Conservation (phyloP, 2,113 vertebrate genomes). For the Aix galericulata region DNA sequence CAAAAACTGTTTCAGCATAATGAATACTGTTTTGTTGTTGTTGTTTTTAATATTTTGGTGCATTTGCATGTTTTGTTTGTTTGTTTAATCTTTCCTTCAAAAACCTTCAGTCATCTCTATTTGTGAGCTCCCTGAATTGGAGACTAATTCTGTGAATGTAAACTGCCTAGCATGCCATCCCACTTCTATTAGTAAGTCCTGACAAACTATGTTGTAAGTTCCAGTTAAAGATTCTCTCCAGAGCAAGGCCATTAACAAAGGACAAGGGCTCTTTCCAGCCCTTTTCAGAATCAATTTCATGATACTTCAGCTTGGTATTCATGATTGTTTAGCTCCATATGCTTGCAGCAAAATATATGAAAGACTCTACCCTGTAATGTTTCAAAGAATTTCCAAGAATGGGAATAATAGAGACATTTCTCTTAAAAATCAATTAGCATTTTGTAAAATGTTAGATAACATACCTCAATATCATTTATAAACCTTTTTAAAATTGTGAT, state of each 20-base stretch:
- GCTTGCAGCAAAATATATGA: background rate
- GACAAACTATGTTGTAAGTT: background rate
- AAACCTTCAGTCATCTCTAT: too few relatives aligned
- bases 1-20: too few relatives aligned
- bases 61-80: too few relatives aligned
- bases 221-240: background rate
- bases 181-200: background rate
- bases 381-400: background rate
- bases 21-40: too few relatives aligned
- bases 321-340: background rate
- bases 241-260: background rate
- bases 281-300: background rate
- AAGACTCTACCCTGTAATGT: background rate
- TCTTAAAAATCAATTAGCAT: background rate
- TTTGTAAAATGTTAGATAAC: background rate
- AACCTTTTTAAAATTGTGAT: background rate
- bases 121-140: too few relatives aligned
- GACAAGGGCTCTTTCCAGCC: background rate
- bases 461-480: background rate
- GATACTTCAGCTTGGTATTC: background rate
- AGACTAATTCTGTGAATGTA: too few relatives aligned
- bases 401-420: background rate
- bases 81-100: too few relatives aligned
- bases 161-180: too few relatives aligned
- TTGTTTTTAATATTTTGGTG: too few relatives aligned